Percentiles rank a stretch among this genome's conserved stretches.
Evolutionary conservation across 2,113 vertebrate genomes (phyloP).

Genomic region (Nanorana parkeri): DNA sequence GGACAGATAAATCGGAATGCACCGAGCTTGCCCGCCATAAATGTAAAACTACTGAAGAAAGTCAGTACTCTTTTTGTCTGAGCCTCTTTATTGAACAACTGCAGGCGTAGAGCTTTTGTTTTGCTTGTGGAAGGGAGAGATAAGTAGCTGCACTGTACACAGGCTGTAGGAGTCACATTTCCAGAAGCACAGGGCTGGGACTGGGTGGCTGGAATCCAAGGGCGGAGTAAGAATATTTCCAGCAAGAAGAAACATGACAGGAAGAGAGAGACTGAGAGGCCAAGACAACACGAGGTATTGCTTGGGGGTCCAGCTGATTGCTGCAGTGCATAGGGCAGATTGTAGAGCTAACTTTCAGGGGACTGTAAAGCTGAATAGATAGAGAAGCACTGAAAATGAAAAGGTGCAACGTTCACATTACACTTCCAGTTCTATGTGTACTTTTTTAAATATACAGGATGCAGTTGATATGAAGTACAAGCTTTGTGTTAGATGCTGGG

Average conservation of each 20-base stretch:
- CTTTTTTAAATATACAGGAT: not conserved
- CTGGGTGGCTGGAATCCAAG: not conserved
- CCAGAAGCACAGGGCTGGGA: conserved; percentile 33
- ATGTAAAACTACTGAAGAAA: too few species aligned
- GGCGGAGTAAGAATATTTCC: not conserved
- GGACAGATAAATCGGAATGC: not conserved
- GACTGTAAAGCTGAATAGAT: not conserved
- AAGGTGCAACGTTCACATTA: not conserved
- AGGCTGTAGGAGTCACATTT: conserved; percentile 37
- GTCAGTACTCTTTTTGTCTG: too few species aligned
- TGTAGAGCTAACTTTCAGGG: not conserved
- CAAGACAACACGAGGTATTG: conserved; percentile 21
- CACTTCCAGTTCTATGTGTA: not conserved
- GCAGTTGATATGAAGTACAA: not conserved
- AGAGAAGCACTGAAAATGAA: not conserved
- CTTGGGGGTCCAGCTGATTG: not conserved
- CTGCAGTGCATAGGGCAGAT: not conserved
- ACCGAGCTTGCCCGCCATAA: too few species aligned
- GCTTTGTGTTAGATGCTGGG: not conserved
- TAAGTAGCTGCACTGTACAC: not conserved
- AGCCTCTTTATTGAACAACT: too few species aligned
- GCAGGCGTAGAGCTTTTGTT: too few species aligned
- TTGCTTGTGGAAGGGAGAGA: not conserved
- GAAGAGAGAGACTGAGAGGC: not conserved
- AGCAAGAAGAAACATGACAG: conserved; percentile 5